Evolutionary conservation across 2,113 vertebrate genomes (phyloP).

Genomic region (Alosa alosa): DNA sequence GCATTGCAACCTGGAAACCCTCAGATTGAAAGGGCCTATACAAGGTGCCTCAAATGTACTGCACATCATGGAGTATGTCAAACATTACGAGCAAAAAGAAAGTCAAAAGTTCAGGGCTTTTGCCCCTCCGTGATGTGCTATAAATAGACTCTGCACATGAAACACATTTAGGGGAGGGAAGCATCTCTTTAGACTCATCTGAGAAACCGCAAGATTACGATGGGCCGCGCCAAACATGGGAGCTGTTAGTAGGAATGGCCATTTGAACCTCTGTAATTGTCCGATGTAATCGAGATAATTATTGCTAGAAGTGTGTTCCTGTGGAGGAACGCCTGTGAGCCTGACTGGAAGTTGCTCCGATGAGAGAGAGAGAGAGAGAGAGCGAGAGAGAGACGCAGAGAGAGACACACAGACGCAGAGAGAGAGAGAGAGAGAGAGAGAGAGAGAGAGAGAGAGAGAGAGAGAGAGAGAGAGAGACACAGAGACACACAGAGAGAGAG

Average conservation of each 20-base stretch:
- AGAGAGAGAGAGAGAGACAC: no score
- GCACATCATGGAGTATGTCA: no score
- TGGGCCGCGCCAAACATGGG: slow-evolving; percentile 25
- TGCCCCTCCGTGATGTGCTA: slow-evolving; percentile 12
- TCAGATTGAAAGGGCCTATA: background rate
- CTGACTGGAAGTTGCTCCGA: slow-evolving; percentile 2
- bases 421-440: no score
- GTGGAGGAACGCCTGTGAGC: slow-evolving; percentile 22
- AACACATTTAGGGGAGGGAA: slow-evolving; percentile 14
- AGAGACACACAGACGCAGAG: no score
- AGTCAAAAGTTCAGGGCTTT: background rate
- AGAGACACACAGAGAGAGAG: no score
- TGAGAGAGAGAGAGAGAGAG: no score
- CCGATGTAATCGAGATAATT: slow-evolving; percentile 41
- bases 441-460: no score
- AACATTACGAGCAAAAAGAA: background rate
- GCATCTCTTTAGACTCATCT: background rate
- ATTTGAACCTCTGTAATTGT: slow-evolving; percentile 36
- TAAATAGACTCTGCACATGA: background rate
- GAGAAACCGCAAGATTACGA: slow-evolving; percentile 28
- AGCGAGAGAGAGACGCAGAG: no score
- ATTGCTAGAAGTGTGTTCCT: slow-evolving; percentile 30
- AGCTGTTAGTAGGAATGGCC: slow-evolving; percentile 8
- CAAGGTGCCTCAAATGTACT: no score
- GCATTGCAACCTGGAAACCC: no score